phyloP scores from a whole-genome alignment of 2,113 vertebrate species.

The Clarias magur region DNA sequence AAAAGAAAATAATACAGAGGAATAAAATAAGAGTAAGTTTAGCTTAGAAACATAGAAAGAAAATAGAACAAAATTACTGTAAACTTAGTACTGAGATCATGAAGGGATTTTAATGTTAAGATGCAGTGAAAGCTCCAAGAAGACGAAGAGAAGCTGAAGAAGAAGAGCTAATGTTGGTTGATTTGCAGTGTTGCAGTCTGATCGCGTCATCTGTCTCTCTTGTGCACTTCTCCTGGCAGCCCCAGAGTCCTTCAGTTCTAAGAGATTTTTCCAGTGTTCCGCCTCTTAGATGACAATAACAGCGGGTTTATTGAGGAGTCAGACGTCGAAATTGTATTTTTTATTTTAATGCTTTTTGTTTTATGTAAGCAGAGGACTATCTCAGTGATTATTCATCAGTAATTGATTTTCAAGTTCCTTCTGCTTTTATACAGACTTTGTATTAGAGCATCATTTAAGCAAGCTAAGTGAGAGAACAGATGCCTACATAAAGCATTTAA shows the following conservation, averaged over 20 bases:
- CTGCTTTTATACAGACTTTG: background rate
- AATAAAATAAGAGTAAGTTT: too few species aligned
- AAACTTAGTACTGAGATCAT: background rate
- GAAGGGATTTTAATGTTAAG: background rate
- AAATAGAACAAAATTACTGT: background rate
- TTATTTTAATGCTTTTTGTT: background rate
- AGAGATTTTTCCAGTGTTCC: constrained; percentile 96
- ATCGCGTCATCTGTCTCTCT: background rate
- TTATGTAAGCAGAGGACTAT: background rate
- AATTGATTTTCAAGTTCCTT: background rate
- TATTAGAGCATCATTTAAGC: background rate
- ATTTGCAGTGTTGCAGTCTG: background rate
- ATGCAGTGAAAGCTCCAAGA: background rate
- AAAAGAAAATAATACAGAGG: too few species aligned
- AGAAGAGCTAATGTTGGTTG: background rate
- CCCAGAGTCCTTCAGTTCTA: constrained; percentile 89
- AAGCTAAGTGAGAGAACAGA: background rate
- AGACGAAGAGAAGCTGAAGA: background rate
- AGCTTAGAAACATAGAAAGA: too few species aligned
- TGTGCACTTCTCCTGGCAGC: constrained; percentile 71
- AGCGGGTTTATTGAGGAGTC: constrained; percentile 93
- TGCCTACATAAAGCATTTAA: background rate
- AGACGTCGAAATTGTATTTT: constrained; percentile 78
- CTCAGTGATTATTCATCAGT: background rate
- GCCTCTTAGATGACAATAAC: constrained; percentile 86